Evolutionary conservation across 1,140 invertebrate species (phyloP).

Genomic region (Aethina tumida): DNA sequence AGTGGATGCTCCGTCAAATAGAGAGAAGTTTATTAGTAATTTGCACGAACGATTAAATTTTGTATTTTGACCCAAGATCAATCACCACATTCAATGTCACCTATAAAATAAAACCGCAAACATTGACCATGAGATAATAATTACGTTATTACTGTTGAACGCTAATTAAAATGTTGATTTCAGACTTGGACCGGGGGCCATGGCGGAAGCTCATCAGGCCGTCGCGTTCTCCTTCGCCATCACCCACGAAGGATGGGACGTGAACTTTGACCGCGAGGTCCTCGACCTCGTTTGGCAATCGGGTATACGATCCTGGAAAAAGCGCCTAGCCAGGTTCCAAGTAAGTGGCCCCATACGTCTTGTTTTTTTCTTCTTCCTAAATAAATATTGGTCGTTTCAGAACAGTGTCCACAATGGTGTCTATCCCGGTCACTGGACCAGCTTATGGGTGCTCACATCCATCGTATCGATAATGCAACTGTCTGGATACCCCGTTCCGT

Average conservation of each 20-base stretch:
- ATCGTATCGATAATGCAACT: conserved; percentile 74
- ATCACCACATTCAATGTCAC: too few relatives aligned
- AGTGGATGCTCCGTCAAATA: too few relatives aligned
- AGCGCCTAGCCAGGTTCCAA: conserved; percentile 73
- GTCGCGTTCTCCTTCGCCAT: conserved; percentile 97
- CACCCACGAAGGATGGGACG: conserved; percentile 94
- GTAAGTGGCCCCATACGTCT: conserved; percentile 43
- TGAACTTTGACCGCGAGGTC: conserved; percentile 94
- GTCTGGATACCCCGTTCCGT: conserved; percentile 65
- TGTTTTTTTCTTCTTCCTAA: not conserved
- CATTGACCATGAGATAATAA: too few relatives aligned
- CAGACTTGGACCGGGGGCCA: too few relatives aligned
- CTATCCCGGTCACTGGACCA: conserved; percentile 86
- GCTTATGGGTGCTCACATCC: conserved; percentile 68
- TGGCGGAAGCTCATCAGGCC: conserved; percentile 98
- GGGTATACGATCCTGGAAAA: conserved; percentile 89
- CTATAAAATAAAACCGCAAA: too few relatives aligned
- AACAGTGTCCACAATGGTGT: conserved; percentile 92
- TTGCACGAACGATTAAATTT: too few relatives aligned
- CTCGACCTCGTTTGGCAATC: conserved; percentile 83
- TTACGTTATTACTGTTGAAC: too few relatives aligned
- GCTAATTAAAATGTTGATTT: too few relatives aligned
- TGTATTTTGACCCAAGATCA: too few relatives aligned
- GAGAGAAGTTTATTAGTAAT: too few relatives aligned
- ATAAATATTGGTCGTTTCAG: conserved; percentile 46